Evolutionary conservation across 2,797 vertebrate species (phyloP), one percentile per base, ranked within the genome.

Genomic region (Anomalospiza imberbis): DNA sequence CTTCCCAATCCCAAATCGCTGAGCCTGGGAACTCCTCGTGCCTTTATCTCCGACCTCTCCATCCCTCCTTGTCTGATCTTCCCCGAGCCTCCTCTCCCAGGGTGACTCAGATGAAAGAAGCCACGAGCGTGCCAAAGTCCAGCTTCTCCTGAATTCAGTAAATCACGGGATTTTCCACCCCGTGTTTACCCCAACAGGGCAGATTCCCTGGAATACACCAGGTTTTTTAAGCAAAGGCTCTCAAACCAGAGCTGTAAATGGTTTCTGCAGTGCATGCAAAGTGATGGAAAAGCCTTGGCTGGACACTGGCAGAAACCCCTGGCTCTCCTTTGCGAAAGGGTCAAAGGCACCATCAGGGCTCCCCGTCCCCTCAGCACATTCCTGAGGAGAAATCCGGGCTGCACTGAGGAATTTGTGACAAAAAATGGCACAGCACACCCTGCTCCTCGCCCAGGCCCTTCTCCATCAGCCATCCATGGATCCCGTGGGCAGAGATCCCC

Each of bases 41-140:
- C 50, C 48, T n/a, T 8, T 0, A 54, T 21, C 58, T 34, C 70
- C 28, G 1, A 4, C 29, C 24, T 25, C 65, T 61, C 38, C 65
- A 31, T 4, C 25, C 8, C 47, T 34, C 51, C 2, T 8, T 2
- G 21, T 1, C 17, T 2, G 4, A 12, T 6, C 12, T 13, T 3
- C 53, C 36, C 17, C 4, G 12, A 31, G 20, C 36, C 32, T n/a
- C 17, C 28, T n/a, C 48, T 26, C 58, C 15, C 78, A 22, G 18
- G 70, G 38, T n/a, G 83, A 54, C 36, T 45, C 31, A 19, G 9
- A 28, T 2, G 70, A 85, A 42, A 1, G 15, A 85, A 42, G 26
- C 32, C 26, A 10, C 3, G 6, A n/a, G n/a, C 1, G 2, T 17
- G 47, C 26, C 36, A 15, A 32, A 18, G 1, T 16, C 42, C 66